Percentiles rank a stretch among this genome's conserved stretches.
These are phyloP conservation scores for Paratrypauchen microcephalus DNA, from an alignment of 2,797 vertebrate species.

Conservation along the genomic window DNA sequence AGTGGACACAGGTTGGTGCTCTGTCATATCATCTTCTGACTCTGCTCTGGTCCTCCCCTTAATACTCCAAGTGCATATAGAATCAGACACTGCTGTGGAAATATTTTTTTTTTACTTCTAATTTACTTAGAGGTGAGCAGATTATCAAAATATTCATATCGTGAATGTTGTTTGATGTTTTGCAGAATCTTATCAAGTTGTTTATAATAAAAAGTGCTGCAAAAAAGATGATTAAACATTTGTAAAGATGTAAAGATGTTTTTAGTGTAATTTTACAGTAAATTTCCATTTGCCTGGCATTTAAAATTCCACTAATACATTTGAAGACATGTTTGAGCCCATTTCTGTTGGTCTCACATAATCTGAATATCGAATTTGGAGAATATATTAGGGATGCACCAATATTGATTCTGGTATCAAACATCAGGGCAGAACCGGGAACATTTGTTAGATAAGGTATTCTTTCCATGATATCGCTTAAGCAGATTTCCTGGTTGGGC, in stretches of 20 bases:
- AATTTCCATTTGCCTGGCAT: neutral
- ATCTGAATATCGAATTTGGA: neutral
- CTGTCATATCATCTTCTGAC: conserved; percentile 67
- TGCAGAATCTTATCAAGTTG: neutral
- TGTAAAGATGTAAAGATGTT: too few species aligned
- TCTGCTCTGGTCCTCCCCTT: conserved; percentile 32
- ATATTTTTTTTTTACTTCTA: neutral
- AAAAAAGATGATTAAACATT: too few species aligned
- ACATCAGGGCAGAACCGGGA: too few species aligned
- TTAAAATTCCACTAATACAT: neutral
- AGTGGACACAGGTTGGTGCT: conserved; percentile 60
- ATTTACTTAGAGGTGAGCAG: neutral
- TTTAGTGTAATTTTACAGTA: neutral
- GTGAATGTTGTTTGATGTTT: neutral
- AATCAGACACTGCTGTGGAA: conserved; percentile 41
- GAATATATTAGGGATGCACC: too few species aligned
- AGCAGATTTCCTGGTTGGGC: too few species aligned
- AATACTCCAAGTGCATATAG: conserved; percentile 63
- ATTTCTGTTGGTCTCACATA: neutral
- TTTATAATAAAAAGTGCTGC: too few species aligned
- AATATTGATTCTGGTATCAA: too few species aligned
- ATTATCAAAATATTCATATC: neutral
- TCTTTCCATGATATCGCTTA: too few species aligned
- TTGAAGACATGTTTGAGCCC: neutral
- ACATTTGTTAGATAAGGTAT: too few species aligned